phyloP scores from a whole-genome alignment of 2,113 vertebrate species.

The Poeciliopsis prolifica region DNA sequence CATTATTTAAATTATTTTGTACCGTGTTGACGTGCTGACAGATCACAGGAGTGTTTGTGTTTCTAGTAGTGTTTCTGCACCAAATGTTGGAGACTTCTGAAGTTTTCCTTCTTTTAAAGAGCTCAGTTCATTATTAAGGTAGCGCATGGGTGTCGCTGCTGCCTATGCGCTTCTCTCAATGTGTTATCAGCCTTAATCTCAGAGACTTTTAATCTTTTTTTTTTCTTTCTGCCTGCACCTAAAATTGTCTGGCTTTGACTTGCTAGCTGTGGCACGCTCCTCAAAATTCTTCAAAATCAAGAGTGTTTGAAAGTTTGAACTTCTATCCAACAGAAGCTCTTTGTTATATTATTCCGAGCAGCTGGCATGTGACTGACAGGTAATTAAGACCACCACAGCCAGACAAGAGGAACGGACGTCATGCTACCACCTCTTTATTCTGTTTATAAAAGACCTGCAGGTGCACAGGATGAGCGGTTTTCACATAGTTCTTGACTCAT shows the following conservation, averaged over 20 bases:
- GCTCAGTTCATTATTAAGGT: constrained; percentile 15
- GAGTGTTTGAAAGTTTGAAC: not conserved
- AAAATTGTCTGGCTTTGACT: constrained; percentile 4
- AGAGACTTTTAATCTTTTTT: constrained; percentile 1
- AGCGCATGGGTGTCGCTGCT: constrained; percentile 16
- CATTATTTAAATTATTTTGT: constrained; percentile 16
- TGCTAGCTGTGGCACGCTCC: not conserved
- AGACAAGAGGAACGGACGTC: not conserved
- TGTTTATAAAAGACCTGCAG: not conserved
- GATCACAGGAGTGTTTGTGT: constrained; percentile 1
- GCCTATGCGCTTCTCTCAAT: constrained; percentile 15
- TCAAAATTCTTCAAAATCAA: not conserved
- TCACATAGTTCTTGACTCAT: not conserved
- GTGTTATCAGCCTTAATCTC: constrained; percentile 2
- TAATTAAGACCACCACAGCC: not conserved
- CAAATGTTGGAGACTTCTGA: constrained; percentile 16
- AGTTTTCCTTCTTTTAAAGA: not conserved
- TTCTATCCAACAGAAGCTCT: not conserved
- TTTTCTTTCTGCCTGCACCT: not conserved
- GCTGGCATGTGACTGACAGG: not conserved
- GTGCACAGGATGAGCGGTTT: not conserved
- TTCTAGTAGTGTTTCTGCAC: constrained; percentile 1
- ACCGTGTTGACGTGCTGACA: not conserved
- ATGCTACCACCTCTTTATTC: constrained; percentile 2
- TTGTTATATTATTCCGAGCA: not conserved